Conservation (phyloP, 2,888 invertebrate species). For the Brachypalpus laphriformis region DNA sequence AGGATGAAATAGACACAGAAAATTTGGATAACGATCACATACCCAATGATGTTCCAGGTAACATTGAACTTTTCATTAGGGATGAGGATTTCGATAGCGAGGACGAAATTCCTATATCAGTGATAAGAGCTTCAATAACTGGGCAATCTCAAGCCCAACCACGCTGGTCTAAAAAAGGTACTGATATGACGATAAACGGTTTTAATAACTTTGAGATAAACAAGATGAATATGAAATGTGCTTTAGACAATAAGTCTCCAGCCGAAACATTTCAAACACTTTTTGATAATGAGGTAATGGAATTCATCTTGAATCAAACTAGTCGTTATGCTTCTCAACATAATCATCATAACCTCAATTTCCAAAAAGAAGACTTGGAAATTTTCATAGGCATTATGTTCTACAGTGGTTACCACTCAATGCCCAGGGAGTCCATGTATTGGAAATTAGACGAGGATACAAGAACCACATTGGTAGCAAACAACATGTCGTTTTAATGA, state of each 20-base stretch:
- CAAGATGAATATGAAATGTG: slow-evolving; percentile 8
- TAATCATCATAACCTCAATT: background rate
- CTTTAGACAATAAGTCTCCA: slow-evolving; percentile 7
- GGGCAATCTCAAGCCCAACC: slow-evolving; percentile 18
- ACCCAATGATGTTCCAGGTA: background rate
- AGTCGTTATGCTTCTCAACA: background rate
- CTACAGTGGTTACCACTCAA: background rate
- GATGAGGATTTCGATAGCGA: background rate
- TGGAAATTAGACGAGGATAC: background rate
- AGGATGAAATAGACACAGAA: background rate
- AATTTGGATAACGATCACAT: slow-evolving; percentile 7
- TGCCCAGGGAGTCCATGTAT: background rate
- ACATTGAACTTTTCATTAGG: slow-evolving; percentile 8
- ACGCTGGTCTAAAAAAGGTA: slow-evolving; percentile 26
- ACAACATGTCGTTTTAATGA: background rate
- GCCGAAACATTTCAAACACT: slow-evolving; percentile 7
- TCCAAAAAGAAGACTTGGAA: background rate
- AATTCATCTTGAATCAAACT: background rate
- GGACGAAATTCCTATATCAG: background rate
- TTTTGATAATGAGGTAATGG: slow-evolving; percentile 13
- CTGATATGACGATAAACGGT: slow-evolving; percentile 13
- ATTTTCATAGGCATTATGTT: background rate
- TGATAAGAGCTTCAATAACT: slow-evolving; percentile 21
- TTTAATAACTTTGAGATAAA: background rate
- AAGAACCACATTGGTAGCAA: background rate